A percentile compares a stretch with the other conserved stretches of the same genome.
Conservation (phyloP, 1,140 invertebrate genomes). For the Zaprionus taronus region DNA sequence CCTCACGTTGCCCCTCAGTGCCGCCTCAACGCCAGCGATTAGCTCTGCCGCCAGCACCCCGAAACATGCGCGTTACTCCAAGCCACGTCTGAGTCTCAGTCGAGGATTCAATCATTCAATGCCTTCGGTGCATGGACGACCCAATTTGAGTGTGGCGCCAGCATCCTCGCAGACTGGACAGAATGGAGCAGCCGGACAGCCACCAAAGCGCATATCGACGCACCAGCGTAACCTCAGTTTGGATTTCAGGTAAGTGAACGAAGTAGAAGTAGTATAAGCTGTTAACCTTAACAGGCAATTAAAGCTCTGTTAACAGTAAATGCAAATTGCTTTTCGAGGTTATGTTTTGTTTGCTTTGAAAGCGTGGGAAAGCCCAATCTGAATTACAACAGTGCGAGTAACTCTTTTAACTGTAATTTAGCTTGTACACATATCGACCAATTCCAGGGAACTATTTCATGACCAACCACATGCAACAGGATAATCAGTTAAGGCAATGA, state of each 20-base stretch:
- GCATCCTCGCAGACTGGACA: conserved; percentile 5
- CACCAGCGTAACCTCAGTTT: conserved; percentile 92
- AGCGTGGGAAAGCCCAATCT: conserved; percentile 17
- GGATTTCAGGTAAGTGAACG: conserved; percentile 88
- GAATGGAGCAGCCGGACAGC: conserved; percentile 65
- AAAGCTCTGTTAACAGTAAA: conserved; percentile 10
- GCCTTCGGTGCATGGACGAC: conserved; percentile 87
- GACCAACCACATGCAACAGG: conserved; percentile 23
- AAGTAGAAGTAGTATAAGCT: not conserved
- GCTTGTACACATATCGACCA: conserved; percentile 7
- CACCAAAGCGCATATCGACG: conserved; percentile 87
- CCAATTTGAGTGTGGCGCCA: conserved; percentile 75
- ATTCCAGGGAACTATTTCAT: conserved; percentile 21
- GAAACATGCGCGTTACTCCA: conserved; percentile 76
- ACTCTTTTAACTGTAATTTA: conserved; percentile 13
- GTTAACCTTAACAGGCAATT: conserved; percentile 17
- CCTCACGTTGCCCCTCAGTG: conserved; percentile 71
- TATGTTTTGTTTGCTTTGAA: conserved; percentile 12
- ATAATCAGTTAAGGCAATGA: not conserved
- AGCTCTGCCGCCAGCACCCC: conserved; percentile 79
- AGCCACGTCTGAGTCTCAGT: conserved; percentile 78
- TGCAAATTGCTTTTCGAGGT: conserved; percentile 8
- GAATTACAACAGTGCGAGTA: conserved; percentile 11
- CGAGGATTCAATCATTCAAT: conserved; percentile 83
- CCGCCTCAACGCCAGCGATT: conserved; percentile 50